These are phyloP conservation scores for Eilema caniola DNA, from an alignment of 2,888 invertebrate genomes.

Conservation along the genomic window DNA sequence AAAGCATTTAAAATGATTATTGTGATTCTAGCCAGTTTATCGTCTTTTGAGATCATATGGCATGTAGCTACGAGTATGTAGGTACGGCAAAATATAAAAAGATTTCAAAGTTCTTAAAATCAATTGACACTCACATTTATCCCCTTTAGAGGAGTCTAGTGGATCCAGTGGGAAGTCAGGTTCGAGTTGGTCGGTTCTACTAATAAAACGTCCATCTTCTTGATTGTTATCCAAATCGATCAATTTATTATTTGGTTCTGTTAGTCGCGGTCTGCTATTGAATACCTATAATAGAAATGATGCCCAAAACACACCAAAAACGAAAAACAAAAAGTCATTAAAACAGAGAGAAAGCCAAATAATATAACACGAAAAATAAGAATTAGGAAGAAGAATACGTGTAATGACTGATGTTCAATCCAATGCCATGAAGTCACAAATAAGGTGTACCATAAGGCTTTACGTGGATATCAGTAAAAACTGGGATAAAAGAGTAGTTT, in stretches of 20 bases:
- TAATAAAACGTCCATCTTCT: slow-evolving; percentile 92
- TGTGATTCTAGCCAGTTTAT: too few relatives aligned
- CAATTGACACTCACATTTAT: background rate
- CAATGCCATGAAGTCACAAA: too few relatives aligned
- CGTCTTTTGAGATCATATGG: too few relatives aligned
- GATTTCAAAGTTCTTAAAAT: background rate
- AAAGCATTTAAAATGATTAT: too few relatives aligned
- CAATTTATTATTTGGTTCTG: slow-evolving; percentile 89
- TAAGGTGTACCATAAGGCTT: too few relatives aligned
- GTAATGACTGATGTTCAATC: too few relatives aligned
- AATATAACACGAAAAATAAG: too few relatives aligned
- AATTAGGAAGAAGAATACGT: too few relatives aligned
- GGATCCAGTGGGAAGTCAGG: slow-evolving; percentile 87
- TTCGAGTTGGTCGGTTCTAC: slow-evolving; percentile 88
- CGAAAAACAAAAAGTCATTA: too few relatives aligned
- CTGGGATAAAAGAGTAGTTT: too few relatives aligned
- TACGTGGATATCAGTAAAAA: too few relatives aligned
- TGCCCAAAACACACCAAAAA: background rate
- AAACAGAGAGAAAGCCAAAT: too few relatives aligned
- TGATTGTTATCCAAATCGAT: slow-evolving; percentile 89
- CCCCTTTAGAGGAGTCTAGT: background rate
- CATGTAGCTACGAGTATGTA: slow-evolving; percentile 55
- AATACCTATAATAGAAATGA: slow-evolving; percentile 74
- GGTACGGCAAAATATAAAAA: slow-evolving; percentile 91
- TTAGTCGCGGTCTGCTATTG: slow-evolving; percentile 95